Conservation (phyloP, 2,113 vertebrate genomes). For the Tamias sibiricus region DNA sequence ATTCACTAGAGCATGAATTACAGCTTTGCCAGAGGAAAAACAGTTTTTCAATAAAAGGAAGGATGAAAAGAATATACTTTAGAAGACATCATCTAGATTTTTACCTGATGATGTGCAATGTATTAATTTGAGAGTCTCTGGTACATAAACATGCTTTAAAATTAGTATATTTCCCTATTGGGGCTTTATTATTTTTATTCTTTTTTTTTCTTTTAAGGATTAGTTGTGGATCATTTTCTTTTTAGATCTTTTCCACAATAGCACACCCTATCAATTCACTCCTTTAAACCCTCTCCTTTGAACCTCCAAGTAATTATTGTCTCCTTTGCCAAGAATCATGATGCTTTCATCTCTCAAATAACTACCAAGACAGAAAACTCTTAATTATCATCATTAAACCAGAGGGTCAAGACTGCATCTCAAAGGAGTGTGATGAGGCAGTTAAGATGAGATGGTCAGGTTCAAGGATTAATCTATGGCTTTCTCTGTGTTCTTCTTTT, state of each 20-base stretch:
- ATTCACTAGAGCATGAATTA: not conserved
- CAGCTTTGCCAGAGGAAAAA: not conserved
- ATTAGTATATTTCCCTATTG: not conserved
- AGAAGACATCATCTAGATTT: not conserved
- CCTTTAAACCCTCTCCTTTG: not conserved
- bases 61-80: not conserved
- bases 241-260: not conserved
- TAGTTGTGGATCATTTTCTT: not conserved
- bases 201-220: not conserved
- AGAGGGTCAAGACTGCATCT: not conserved
- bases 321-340: not conserved
- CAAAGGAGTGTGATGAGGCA: not conserved
- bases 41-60: not conserved
- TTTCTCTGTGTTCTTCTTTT: not conserved
- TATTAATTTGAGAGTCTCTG: not conserved
- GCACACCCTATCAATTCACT: not conserved
- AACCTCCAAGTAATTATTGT: not conserved
- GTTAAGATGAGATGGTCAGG: not conserved
- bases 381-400: constrained; percentile 11
- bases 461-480: not conserved
- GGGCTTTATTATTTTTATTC: not conserved
- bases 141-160: not conserved
- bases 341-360: not conserved
- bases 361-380: not conserved
- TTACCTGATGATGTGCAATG: not conserved